Percentiles rank a stretch among this genome's conserved stretches.
Conservation (phyloP, 2,113 vertebrate genomes). For the Phalacrocorax pelagicus region DNA sequence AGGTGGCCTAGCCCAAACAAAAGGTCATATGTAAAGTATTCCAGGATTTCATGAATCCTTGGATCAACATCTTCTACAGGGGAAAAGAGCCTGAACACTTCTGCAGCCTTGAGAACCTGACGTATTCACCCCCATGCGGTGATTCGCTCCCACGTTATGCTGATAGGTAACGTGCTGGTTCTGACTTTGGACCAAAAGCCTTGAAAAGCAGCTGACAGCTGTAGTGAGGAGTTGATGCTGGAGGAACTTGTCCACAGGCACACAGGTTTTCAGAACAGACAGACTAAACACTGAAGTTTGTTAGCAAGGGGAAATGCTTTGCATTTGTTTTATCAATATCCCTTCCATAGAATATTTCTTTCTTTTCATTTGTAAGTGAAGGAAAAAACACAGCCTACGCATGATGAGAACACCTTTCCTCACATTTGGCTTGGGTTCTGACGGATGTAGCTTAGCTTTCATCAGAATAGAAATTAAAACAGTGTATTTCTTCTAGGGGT, state of each 20-base stretch:
- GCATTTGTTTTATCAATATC: neutral
- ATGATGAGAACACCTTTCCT: neutral
- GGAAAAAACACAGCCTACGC: neutral
- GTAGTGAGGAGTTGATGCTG: neutral
- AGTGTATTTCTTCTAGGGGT: neutral
- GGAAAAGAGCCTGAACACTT: neutral
- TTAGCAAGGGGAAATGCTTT: neutral
- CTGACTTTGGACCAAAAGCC: neutral
- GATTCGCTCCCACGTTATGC: neutral
- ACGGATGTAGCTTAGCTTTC: neutral
- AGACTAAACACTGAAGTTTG: neutral
- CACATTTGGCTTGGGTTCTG: neutral
- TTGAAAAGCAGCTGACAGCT: neutral
- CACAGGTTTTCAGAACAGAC: neutral
- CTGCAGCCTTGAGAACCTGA: neutral
- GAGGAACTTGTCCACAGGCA: neutral
- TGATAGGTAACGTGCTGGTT: neutral
- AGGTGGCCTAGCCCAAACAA: neutral
- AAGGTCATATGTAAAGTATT: neutral
- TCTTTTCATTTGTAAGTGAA: neutral
- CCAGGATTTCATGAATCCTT: neutral
- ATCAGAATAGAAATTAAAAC: neutral
- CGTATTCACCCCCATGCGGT: rapidly evolving
- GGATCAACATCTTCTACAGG: neutral
- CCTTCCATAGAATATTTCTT: neutral